phyloP scores from a whole-genome alignment of 2,113 vertebrate species.

The Columbina picui region DNA sequence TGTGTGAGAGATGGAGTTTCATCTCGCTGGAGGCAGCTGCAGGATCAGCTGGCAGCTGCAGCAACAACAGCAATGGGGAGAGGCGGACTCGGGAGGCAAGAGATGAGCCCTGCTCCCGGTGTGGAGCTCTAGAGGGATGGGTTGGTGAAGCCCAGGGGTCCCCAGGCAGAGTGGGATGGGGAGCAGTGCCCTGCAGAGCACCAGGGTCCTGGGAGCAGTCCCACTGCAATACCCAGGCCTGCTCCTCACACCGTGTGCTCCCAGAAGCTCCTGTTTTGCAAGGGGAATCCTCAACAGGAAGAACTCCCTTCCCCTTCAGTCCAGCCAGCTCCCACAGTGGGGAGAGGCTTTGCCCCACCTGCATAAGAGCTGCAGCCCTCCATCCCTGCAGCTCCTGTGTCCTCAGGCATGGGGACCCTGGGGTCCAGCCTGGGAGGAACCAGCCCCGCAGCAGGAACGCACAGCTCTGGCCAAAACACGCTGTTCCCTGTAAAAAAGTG shows the following conservation, averaged over 20 bases:
- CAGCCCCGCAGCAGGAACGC: background rate
- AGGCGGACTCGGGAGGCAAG: background rate
- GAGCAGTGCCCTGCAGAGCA: background rate
- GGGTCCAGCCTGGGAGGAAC: background rate
- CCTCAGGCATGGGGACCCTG: rapidly evolving
- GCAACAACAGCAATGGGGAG: background rate
- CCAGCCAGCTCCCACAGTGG: background rate
- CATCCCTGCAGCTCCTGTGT: rapidly evolving
- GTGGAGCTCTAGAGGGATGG: background rate
- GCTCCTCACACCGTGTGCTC: background rate
- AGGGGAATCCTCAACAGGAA: too few species aligned
- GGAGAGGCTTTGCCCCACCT: background rate
- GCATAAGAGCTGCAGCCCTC: background rate
- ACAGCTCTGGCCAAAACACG: background rate
- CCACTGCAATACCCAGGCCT: rapidly evolving
- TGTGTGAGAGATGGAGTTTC: rapidly evolving
- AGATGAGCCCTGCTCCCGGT: rapidly evolving
- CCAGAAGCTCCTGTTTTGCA: background rate
- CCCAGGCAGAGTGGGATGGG: rapidly evolving
- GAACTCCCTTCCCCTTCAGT: too few species aligned
- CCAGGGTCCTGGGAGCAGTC: background rate
- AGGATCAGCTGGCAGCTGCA: background rate
- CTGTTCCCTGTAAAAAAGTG: background rate
- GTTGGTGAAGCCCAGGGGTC: background rate
- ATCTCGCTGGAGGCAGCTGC: rapidly evolving